Conservation (phyloP, 1,140 invertebrate genomes). For the Hermetia illucens region DNA sequence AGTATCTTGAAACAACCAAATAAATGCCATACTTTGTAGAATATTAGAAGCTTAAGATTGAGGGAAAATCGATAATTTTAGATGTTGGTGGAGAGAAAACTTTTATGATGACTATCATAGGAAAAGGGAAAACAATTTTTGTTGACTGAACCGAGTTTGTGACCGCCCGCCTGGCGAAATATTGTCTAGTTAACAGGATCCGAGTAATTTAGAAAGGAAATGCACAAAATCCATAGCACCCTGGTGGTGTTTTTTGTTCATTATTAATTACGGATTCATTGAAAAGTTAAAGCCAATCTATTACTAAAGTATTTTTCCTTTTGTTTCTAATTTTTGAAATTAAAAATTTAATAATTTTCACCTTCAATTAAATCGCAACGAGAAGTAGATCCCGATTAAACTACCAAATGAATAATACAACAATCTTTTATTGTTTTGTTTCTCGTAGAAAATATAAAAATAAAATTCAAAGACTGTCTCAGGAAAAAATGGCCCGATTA, state of each 20-base stretch:
- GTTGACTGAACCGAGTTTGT: neutral
- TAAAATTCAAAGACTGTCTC: slow-evolving; percentile 1
- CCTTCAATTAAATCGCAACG: neutral
- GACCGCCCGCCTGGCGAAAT: too few relatives aligned
- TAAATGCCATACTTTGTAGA: neutral
- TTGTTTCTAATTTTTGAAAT: too few relatives aligned
- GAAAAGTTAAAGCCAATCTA: too few relatives aligned
- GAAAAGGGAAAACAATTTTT: neutral
- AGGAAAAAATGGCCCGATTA: neutral
- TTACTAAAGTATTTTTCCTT: too few relatives aligned
- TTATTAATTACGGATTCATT: too few relatives aligned
- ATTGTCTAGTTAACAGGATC: too few relatives aligned
- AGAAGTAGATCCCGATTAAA: neutral
- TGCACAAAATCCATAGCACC: too few relatives aligned
- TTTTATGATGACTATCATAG: neutral
- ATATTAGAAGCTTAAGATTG: neutral
- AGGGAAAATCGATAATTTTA: neutral
- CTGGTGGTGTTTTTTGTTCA: too few relatives aligned
- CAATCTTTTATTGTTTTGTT: neutral
- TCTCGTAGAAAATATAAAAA: neutral
- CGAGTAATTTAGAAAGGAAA: too few relatives aligned
- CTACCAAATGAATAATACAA: neutral
- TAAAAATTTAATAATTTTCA: neutral
- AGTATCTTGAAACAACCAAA: too few relatives aligned
- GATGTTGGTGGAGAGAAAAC: neutral